Percentiles rank a stretch among this genome's conserved stretches.
phyloP scores from a whole-genome alignment of 2,797 vertebrate genomes.

The Chiroxiphia lanceolata region DNA sequence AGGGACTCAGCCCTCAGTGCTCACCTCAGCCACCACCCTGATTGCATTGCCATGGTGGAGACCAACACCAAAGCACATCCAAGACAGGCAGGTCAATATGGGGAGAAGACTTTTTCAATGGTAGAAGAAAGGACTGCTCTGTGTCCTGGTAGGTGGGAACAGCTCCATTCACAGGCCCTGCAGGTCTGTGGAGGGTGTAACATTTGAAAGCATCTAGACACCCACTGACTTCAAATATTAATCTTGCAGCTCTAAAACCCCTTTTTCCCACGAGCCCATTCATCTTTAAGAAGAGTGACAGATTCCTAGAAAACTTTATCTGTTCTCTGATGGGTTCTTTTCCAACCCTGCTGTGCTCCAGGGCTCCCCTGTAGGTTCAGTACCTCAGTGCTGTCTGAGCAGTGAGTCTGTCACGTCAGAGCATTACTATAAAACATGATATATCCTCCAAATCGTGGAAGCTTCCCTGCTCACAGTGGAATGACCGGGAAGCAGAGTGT shows the following conservation, averaged over 20 bases:
- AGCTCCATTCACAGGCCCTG: neutral
- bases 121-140: neutral
- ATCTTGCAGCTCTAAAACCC: neutral
- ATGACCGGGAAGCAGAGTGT: neutral
- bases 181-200: neutral
- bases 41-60: neutral
- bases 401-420: neutral
- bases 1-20: neutral
- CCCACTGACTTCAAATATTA: neutral
- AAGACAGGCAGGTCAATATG: fast-evolving
- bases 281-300: neutral
- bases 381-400: neutral
- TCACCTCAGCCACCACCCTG: neutral
- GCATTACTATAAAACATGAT: neutral
- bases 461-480: neutral
- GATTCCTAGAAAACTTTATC: neutral
- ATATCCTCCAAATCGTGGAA: neutral
- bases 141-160: neutral
- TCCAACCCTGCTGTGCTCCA: fast-evolving
- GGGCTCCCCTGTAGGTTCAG: neutral
- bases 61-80: neutral
- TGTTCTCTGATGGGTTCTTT: neutral
- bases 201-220: neutral
- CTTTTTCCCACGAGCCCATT: neutral
- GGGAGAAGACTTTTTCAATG: neutral